Percentiles rank a stretch among this genome's conserved stretches.
These are phyloP conservation scores for Lasioglossum villosulum DNA, from an alignment of 2,888 invertebrate genomes.

Conservation along the genomic window DNA sequence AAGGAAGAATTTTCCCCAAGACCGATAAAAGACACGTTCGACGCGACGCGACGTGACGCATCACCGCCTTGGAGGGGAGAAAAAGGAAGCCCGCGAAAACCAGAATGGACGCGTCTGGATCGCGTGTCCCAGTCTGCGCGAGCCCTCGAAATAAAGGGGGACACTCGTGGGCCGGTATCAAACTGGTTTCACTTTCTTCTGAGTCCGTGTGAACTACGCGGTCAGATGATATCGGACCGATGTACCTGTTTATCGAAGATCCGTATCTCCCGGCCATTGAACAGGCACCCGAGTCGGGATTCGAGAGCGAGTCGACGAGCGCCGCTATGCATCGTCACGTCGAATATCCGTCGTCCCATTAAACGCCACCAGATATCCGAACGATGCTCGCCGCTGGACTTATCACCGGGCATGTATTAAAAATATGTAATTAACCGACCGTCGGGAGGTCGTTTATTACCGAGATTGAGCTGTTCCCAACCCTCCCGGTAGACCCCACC, in stretches of 20 bases:
- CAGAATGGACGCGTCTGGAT: conserved; percentile 36
- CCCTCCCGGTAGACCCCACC: conserved; percentile 35
- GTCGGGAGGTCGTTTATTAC: conserved; percentile 69
- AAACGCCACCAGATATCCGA: conserved; percentile 39
- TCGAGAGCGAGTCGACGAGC: not conserved
- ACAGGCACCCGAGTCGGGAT: conserved; percentile 25
- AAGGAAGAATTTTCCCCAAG: not conserved
- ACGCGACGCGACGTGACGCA: not conserved
- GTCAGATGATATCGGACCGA: conserved; percentile 59
- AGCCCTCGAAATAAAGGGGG: conserved; percentile 49
- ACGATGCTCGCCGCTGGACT: conserved; percentile 31
- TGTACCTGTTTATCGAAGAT: conserved; percentile 69
- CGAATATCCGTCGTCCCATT: conserved; percentile 57
- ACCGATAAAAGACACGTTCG: conserved; percentile 12
- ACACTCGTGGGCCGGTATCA: conserved; percentile 43
- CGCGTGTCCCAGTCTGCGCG: conserved; percentile 32
- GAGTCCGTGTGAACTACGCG: conserved; percentile 58
- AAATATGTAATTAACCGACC: conserved; percentile 73
- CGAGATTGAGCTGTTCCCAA: conserved; percentile 71
- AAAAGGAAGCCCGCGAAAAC: conserved; percentile 22
- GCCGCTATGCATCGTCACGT: conserved; percentile 66
- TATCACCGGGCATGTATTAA: conserved; percentile 41
- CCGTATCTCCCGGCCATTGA: conserved; percentile 48
- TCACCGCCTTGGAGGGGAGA: not conserved
- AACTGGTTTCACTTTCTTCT: conserved; percentile 70